These are phyloP conservation scores for Aurelia aurita DNA, from an alignment of 30 jellyfish, hydroid and myxozoan genomes.

Conservation along the genomic window DNA sequence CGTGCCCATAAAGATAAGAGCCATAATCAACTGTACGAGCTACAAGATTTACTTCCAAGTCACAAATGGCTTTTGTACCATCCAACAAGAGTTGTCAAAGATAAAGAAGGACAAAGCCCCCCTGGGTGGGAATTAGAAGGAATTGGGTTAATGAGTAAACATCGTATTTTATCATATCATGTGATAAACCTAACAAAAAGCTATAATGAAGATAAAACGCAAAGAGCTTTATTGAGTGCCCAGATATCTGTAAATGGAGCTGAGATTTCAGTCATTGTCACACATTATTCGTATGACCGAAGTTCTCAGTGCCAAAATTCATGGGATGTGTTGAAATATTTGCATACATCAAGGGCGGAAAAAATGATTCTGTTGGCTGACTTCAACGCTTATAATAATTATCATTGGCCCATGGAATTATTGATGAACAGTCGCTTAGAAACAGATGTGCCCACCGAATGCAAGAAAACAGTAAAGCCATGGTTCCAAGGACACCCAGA, in stretches of 20 bases:
- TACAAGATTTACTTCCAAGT: conserved; percentile 76
- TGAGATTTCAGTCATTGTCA: conserved; percentile 62
- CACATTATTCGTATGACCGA: conserved; percentile 80
- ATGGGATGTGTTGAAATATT: conserved; percentile 68
- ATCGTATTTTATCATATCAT: conserved; percentile 55
- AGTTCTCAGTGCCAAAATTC: conserved; percentile 76
- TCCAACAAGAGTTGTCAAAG: conserved; percentile 54
- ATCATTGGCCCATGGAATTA: conserved; percentile 77
- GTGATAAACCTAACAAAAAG: conserved; percentile 53
- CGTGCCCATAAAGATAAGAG: conserved; percentile 65
- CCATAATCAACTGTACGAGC: conserved; percentile 79
- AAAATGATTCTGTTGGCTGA: conserved; percentile 78
- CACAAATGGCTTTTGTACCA: conserved; percentile 52
- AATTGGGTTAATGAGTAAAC: conserved; percentile 79
- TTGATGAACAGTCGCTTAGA: conserved; percentile 54
- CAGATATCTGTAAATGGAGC: conserved; percentile 61
- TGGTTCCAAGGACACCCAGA: conserved; percentile 72
- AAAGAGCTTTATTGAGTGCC: conserved; percentile 74
- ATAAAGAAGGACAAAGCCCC: conserved; percentile 35
- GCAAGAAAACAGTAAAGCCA: conserved; percentile 38
- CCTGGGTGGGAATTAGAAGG: conserved; percentile 96
- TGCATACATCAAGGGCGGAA: conserved; percentile 76
- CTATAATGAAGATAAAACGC: conserved; percentile 48
- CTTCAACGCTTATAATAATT: conserved; percentile 65
- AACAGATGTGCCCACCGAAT: conserved; percentile 43